Conservation (phyloP, 2,888 invertebrate species). For the Rhopalosiphum nymphaeae region DNA sequence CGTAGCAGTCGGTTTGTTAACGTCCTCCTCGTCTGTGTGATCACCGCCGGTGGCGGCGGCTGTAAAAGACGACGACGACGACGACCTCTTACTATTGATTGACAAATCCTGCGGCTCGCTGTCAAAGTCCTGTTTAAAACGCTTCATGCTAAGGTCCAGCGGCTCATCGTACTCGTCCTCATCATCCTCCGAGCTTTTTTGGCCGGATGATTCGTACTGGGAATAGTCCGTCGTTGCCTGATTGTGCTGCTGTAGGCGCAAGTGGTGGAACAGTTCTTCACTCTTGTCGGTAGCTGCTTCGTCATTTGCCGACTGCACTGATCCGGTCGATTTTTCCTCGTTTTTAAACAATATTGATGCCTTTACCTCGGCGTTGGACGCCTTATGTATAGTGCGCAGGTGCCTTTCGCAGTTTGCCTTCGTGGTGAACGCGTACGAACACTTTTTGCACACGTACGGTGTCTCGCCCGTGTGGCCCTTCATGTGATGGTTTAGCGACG, state of each 20-base stretch:
- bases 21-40: constrained; percentile 33
- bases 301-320: constrained; percentile 74
- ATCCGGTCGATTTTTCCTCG: constrained; percentile 67
- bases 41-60: neutral
- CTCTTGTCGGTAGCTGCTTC: constrained; percentile 83
- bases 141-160: constrained; percentile 65
- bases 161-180: constrained; percentile 59
- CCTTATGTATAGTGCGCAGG: constrained; percentile 90
- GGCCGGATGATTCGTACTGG: constrained; percentile 40
- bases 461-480: constrained; percentile 95
- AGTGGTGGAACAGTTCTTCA: constrained; percentile 44
- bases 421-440: constrained; percentile 96
- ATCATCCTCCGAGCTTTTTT: constrained; percentile 41
- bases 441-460: constrained; percentile 94
- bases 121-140: constrained; percentile 59
- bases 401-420: constrained; percentile 98
- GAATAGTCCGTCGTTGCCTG: constrained; percentile 35
- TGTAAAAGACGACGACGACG: neutral
- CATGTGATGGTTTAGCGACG: constrained; percentile 91
- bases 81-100: constrained; percentile 59
- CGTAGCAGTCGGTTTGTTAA: neutral
- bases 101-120: constrained; percentile 67
- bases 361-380: constrained; percentile 89
- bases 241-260: constrained; percentile 25
- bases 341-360: constrained; percentile 75